Base-by-base conservation (phyloP, 2,888 invertebrate species). In the Drosophila anceps region DNA sequence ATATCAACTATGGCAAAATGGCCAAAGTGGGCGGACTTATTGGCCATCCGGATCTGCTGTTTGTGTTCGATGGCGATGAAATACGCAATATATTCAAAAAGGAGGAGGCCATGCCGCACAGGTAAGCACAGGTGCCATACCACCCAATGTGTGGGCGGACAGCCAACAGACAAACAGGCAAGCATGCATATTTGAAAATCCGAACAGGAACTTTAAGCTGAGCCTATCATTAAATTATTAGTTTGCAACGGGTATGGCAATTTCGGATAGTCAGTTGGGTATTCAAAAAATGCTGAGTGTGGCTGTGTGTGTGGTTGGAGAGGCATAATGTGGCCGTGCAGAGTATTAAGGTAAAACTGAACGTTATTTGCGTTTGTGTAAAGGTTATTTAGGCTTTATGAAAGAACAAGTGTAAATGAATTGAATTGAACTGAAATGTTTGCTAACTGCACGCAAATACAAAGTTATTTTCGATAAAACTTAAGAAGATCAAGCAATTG, bases 1-100 rank as follows among this genome's bases (percentile, higher is more conserved):
- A 93, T 81, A 94, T 90, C 82, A 94, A 93, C 77, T 95, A 94
- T 85, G 95, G 94, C 31, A 94, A 93, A 90, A 95, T 92, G 92
- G 96, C 92, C 88, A 95, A 95, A 93, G 95, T 96, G 46, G 95
- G 95, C 1, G 96, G 95, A 53, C 93, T 96, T 15, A 95, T 96
- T 84, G 96, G 96, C n/a, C 96, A 96, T 93, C 96, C 96, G 0
- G 96, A 96, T 93, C 92, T 96, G 68, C 93, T 96, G 67, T 96
- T 96, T 86, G 95, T 96, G 4, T 96, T 96, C 88, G 95, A 95
- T 90, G 96, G 95, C 4, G 95, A 96, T 73, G 95, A 95, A 90
- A 95, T 96, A n/a, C 94, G 95, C 50, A 95, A 94, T 81, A 95
- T 96, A 73, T 96, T 96, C 90, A 94, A 95, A 84, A 94, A 95